Percentiles rank a stretch among this genome's conserved stretches.
Conservation (phyloP, 2,113 vertebrate genomes). For the Clarias magur region DNA sequence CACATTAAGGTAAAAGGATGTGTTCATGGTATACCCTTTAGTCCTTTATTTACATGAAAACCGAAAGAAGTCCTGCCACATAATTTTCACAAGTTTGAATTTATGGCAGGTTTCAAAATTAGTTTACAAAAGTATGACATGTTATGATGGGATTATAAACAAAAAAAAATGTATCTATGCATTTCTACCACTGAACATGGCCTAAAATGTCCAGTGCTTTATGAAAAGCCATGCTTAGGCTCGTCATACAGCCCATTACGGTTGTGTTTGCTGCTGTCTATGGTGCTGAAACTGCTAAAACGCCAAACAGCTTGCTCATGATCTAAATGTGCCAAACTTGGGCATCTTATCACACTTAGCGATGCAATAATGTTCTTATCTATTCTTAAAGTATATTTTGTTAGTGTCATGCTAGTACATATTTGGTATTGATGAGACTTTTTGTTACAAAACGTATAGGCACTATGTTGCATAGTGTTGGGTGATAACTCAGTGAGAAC, state of each 20-base stretch:
- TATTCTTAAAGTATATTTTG: not conserved
- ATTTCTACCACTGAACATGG: not conserved
- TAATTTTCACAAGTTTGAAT: not conserved
- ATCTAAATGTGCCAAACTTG: not conserved
- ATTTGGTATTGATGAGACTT: not conserved
- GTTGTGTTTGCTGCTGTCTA: slow-evolving; percentile 11
- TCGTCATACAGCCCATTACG: not conserved
- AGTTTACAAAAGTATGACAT: not conserved
- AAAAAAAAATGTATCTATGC: not conserved
- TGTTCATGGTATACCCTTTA: not conserved
- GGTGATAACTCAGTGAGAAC: not conserved
- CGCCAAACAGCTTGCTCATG: slow-evolving; percentile 1
- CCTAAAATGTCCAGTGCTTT: not conserved
- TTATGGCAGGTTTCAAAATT: not conserved
- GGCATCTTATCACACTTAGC: too few species aligned
- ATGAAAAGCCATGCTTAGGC: not conserved
- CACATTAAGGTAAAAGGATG: too few species aligned
- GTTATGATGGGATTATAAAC: too few species aligned
- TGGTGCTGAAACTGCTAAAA: slow-evolving; percentile 35
- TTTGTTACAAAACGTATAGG: not conserved
- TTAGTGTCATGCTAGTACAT: not conserved
- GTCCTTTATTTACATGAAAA: not conserved
- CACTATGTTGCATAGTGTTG: not conserved
- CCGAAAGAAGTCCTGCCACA: not conserved
- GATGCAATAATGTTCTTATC: not conserved